A percentile compares a stretch with the other conserved stretches of the same genome.
phyloP scores from a whole-genome alignment of 2,888 invertebrate species.

The Cyaniris semiargus region DNA sequence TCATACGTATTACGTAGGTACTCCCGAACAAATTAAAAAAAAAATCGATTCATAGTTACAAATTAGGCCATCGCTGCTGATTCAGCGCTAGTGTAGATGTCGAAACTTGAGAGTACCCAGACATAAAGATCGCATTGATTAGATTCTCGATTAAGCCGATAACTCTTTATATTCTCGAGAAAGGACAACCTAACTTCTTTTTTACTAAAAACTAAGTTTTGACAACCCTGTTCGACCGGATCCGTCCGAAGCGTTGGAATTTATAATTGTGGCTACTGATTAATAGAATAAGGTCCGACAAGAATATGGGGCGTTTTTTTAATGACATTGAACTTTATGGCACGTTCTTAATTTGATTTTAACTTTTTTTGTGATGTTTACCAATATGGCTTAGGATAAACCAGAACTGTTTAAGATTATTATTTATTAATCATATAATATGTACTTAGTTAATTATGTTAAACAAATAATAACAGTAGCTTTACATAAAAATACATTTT shows the following conservation, averaged over 20 bases:
- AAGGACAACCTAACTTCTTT: not conserved
- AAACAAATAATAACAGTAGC: too few species aligned
- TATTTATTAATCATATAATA: too few species aligned
- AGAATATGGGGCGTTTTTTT: conserved; percentile 25
- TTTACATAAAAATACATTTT: too few species aligned
- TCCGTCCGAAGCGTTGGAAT: conserved; percentile 53
- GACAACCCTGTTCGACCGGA: conserved; percentile 16
- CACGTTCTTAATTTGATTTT: conserved; percentile 13
- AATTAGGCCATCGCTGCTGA: too few species aligned
- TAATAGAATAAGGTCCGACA: conserved; percentile 48
- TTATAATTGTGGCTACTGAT: conserved; percentile 56
- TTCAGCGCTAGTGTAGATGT: too few species aligned
- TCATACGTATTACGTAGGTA: too few species aligned
- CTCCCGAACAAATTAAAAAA: too few species aligned
- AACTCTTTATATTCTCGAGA: not conserved
- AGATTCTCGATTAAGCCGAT: too few species aligned
- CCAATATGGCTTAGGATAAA: not conserved
- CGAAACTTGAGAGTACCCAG: too few species aligned
- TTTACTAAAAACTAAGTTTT: not conserved
- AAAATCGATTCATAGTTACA: too few species aligned
- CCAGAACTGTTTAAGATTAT: not conserved
- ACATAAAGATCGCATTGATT: too few species aligned
- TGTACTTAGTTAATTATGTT: too few species aligned
- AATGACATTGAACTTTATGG: conserved; percentile 26
- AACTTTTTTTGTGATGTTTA: conserved; percentile 4